These are phyloP conservation scores for Drosophila multiciliata DNA, from an alignment of 2,888 invertebrate genomes.

Conservation along the genomic window DNA sequence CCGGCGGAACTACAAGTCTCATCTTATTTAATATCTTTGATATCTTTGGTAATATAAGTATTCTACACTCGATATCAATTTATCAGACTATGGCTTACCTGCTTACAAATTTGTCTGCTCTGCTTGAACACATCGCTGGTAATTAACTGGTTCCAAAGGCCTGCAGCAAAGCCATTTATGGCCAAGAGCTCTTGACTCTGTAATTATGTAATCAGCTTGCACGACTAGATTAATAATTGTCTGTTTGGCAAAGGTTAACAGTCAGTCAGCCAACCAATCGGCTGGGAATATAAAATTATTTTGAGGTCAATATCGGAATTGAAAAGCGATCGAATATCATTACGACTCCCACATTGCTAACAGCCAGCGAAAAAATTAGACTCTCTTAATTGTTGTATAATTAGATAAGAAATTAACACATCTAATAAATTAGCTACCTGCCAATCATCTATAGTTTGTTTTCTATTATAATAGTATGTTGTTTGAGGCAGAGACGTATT, in stretches of 20 bases:
- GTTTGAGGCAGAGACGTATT: not conserved
- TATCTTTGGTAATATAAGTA: not conserved
- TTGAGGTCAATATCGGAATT: conserved; percentile 30
- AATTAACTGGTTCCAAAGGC: conserved; percentile 32
- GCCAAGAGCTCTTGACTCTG: conserved; percentile 7
- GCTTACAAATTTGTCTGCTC: conserved; percentile 55
- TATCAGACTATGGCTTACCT: conserved; percentile 49
- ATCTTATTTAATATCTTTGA: no score
- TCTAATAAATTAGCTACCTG: conserved; percentile 25
- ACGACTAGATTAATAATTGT: conserved; percentile 72
- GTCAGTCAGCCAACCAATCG: not conserved
- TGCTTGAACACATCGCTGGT: conserved; percentile 43
- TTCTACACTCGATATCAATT: not conserved
- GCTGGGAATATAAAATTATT: conserved; percentile 40
- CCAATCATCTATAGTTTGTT: conserved; percentile 9
- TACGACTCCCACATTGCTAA: conserved; percentile 26
- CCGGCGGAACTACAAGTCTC: not conserved
- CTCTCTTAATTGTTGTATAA: conserved; percentile 39
- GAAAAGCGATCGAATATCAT: not conserved
- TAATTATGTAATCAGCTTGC: conserved; percentile 67
- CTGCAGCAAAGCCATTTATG: conserved; percentile 57
- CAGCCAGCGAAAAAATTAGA: conserved; percentile 3
- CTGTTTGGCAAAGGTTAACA: conserved; percentile 36
- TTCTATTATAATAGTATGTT: not conserved
- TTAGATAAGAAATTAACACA: conserved; percentile 4